A percentile compares a stretch with the other conserved stretches of the same genome.
Conservation (phyloP, 2,888 invertebrate genomes). For the Heliothis peltigera region DNA sequence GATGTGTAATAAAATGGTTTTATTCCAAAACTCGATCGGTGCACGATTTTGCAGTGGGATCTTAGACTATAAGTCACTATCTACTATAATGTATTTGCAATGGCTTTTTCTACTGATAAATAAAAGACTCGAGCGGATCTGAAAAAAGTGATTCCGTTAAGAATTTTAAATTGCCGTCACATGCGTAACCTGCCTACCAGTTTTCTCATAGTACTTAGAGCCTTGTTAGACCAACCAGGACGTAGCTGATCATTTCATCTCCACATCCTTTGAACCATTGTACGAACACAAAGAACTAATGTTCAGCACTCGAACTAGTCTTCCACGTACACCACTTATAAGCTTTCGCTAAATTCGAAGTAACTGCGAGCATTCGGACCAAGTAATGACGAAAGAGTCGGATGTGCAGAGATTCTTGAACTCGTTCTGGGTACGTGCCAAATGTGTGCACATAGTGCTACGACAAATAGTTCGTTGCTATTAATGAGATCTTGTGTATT, state of each 20-base stretch:
- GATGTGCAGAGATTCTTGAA: conserved; percentile 45
- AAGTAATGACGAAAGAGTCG: conserved; percentile 38
- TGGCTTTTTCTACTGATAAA: no score
- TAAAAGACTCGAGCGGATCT: neutral
- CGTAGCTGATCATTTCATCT: conserved; percentile 52
- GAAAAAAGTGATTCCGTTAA: neutral
- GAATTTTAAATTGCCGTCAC: conserved; percentile 19
- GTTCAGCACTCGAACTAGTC: conserved; percentile 19
- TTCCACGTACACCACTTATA: conserved; percentile 31
- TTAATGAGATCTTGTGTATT: conserved; percentile 48
- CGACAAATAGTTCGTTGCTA: conserved; percentile 27
- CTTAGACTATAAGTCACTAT: neutral
- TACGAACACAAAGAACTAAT: conserved; percentile 44
- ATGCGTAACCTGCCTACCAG: conserved; percentile 15
- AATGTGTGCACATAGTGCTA: conserved; percentile 40
- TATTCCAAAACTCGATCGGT: no score
- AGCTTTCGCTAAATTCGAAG: conserved; percentile 27
- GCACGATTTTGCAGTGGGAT: neutral
- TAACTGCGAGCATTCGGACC: conserved; percentile 28
- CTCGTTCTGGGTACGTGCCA: conserved; percentile 41
- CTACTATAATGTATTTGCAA: neutral
- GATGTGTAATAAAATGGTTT: no score
- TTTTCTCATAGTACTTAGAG: conserved; percentile 32
- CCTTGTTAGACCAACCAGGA: conserved; percentile 43
- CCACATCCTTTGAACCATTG: conserved; percentile 46